Conservation (phyloP, 2,113 vertebrate genomes). For the Brachirus orientalis region DNA sequence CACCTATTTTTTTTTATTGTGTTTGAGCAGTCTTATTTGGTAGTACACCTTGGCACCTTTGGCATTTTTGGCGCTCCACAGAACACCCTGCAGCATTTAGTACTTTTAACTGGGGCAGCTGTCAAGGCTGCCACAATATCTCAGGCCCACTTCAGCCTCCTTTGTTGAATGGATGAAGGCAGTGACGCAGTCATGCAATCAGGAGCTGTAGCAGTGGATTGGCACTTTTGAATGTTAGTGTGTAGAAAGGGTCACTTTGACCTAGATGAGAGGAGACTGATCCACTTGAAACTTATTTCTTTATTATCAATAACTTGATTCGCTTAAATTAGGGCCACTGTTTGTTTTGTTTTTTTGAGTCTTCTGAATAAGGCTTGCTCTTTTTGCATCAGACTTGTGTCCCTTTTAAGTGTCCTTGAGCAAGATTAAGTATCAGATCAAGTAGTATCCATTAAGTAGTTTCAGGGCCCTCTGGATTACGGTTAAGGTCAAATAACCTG, state of each 20-base stretch:
- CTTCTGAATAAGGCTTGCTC: too few species aligned
- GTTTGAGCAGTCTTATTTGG: slow-evolving; percentile 37
- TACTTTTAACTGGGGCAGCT: slow-evolving; percentile 66
- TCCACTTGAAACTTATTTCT: slow-evolving; percentile 36
- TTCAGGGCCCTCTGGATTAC: not conserved
- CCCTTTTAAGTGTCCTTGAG: slow-evolving; percentile 21
- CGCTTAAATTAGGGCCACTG: slow-evolving; percentile 6
- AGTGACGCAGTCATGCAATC: slow-evolving; percentile 34
- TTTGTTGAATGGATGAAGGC: slow-evolving; percentile 48
- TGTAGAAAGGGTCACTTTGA: slow-evolving; percentile 47
- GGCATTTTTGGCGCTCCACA: slow-evolving; percentile 34
- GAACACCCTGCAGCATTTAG: slow-evolving; percentile 43
- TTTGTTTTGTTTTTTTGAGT: not conserved
- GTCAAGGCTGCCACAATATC: slow-evolving; percentile 53
- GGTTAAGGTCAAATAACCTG: not conserved
- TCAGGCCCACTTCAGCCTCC: slow-evolving; percentile 38
- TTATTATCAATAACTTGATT: slow-evolving; percentile 27
- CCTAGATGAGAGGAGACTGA: slow-evolving; percentile 39
- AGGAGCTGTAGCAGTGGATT: slow-evolving; percentile 29
- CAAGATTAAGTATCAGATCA: slow-evolving; percentile 5
- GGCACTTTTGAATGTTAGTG: slow-evolving; percentile 30
- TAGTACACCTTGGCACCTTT: slow-evolving; percentile 48
- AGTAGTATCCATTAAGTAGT: not conserved
- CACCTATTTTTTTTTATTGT: slow-evolving; percentile 32
- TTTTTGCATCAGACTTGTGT: too few species aligned